Percentiles rank a stretch among this genome's conserved stretches.
phyloP scores from a whole-genome alignment of 2,888 invertebrate species.

The Yponomeuta evonymella region DNA sequence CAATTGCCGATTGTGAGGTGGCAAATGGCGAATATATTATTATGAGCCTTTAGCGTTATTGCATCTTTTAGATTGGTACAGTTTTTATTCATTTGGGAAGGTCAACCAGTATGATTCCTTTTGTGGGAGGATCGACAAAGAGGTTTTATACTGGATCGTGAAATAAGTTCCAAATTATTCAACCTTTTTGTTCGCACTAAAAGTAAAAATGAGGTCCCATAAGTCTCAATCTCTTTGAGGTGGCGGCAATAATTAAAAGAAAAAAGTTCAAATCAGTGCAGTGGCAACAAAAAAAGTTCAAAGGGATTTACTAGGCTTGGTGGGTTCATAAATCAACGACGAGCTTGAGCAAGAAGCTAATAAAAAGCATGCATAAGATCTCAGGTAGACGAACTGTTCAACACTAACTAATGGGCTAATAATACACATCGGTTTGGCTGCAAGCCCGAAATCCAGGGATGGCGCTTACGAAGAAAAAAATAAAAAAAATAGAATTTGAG shows the following conservation, averaged over 20 bases:
- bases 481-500: constrained; percentile 24
- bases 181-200: not conserved
- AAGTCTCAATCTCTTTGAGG: not conserved
- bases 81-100: not conserved
- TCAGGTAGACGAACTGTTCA: constrained; percentile 56
- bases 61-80: not conserved
- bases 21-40: not conserved
- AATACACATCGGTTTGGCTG: constrained; percentile 63
- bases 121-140: not conserved
- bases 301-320: not conserved
- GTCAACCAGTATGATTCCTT: not conserved
- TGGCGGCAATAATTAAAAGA: not conserved
- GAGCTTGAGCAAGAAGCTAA: not conserved
- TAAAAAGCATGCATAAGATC: constrained; percentile 24
- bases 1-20: not conserved
- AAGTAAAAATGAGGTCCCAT: not conserved
- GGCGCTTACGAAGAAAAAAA: constrained; percentile 34
- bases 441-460: constrained; percentile 48
- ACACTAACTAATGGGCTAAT: constrained; percentile 62
- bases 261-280: not conserved
- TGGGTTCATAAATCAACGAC: constrained; percentile 19
- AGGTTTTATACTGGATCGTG: not conserved
- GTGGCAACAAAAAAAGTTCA: not conserved
- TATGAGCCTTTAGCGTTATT: not conserved
- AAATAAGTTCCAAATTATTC: not conserved